Conservation (phyloP, 2,113 vertebrate species). For the Hoplias malabaricus region DNA sequence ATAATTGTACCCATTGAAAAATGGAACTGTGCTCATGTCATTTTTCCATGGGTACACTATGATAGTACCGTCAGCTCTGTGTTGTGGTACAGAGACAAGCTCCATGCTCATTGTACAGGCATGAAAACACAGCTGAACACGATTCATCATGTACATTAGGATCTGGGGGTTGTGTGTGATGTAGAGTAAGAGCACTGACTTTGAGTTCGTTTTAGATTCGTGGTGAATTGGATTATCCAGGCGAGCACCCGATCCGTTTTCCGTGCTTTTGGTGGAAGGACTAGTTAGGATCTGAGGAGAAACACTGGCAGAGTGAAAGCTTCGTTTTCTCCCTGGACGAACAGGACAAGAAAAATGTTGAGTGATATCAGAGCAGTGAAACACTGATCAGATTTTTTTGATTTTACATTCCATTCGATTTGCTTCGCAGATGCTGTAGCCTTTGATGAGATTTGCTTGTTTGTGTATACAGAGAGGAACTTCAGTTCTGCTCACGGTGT, state of each 20-base stretch:
- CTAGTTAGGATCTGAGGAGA: background rate
- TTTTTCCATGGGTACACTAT: background rate
- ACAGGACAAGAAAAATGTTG: constrained; percentile 17
- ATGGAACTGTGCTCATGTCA: too few species aligned
- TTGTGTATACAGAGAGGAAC: constrained; percentile 44
- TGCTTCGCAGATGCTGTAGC: constrained; percentile 26
- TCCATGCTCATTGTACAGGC: background rate
- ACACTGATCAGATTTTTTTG: constrained; percentile 26
- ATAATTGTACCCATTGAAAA: background rate
- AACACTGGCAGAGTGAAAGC: background rate
- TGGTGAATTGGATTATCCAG: background rate
- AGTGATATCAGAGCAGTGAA: constrained; percentile 23
- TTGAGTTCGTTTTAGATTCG: background rate
- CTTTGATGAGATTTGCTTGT: constrained; percentile 29
- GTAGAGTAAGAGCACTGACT: background rate
- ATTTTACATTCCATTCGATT: constrained; percentile 23
- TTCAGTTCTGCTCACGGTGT: constrained; percentile 27
- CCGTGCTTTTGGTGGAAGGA: background rate
- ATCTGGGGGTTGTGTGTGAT: background rate
- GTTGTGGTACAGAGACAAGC: background rate
- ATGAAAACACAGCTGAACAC: background rate
- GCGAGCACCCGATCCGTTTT: background rate
- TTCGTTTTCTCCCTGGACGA: background rate
- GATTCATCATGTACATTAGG: background rate
- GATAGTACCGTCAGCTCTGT: background rate